These are phyloP conservation scores for Antheraea yamamai DNA, from an alignment of 2,888 invertebrate species.

Conservation along the genomic window DNA sequence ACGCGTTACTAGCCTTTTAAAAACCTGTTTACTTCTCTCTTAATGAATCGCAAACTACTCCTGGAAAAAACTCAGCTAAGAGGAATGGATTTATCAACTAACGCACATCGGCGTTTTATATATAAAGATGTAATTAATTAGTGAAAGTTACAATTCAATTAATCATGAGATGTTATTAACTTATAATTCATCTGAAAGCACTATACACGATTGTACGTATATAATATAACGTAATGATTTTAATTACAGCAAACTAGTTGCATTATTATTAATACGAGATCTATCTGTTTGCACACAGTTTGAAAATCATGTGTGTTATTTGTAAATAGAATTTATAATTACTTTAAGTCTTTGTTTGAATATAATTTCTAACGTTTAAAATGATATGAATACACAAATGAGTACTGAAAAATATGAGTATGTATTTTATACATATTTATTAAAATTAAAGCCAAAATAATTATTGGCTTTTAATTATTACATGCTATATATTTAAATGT, in stretches of 20 bases:
- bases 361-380: neutral
- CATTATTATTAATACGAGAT: neutral
- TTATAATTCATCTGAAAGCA: neutral
- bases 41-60: no score
- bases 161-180: neutral
- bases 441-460: no score
- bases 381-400: neutral
- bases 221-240: neutral
- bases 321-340: conserved; percentile 3
- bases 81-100: no score
- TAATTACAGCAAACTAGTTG: neutral
- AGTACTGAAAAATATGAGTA: neutral
- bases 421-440: neutral
- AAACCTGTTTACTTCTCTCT: no score
- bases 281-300: neutral
- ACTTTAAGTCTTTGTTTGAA: neutral
- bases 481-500: no score
- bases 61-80: no score
- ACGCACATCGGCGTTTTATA: no score
- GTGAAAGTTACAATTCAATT: neutral
- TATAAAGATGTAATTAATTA: no score
- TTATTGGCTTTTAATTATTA: no score
- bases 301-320: neutral
- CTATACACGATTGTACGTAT: neutral
- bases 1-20: no score